Percentiles rank a stretch among this genome's conserved stretches.
Conservation (phyloP, 1,140 invertebrate species). For the Drosophila simulans region DNA sequence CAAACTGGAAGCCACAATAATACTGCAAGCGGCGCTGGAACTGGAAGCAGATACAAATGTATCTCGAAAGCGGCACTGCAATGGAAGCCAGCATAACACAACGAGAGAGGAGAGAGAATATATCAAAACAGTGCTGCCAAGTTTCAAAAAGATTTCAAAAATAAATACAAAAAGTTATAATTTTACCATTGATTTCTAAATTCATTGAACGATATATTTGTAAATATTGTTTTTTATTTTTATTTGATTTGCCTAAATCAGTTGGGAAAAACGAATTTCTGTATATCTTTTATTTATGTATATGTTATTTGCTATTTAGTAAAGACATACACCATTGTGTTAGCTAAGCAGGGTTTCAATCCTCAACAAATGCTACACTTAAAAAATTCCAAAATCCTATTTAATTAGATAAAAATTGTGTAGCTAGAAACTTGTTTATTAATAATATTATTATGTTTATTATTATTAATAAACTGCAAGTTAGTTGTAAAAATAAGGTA, state of each 20-base stretch:
- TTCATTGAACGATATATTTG: too few relatives aligned
- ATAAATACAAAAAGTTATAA: not conserved
- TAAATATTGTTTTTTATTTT: not conserved
- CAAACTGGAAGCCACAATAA: constrained; percentile 47
- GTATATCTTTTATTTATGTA: too few relatives aligned
- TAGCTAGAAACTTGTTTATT: too few relatives aligned
- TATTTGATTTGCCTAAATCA: not conserved
- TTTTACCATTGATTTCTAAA: not conserved
- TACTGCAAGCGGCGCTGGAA: constrained; percentile 41
- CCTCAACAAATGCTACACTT: constrained; percentile 4
- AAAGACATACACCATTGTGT: not conserved
- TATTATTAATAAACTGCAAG: too few relatives aligned
- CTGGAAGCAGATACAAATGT: constrained; percentile 52
- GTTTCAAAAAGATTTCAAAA: not conserved
- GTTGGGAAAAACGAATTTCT: too few relatives aligned
- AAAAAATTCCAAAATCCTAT: constrained; percentile 2
- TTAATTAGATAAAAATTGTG: too few relatives aligned
- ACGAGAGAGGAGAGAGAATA: not conserved
- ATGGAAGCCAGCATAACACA: constrained; percentile 24
- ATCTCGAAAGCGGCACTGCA: constrained; percentile 37
- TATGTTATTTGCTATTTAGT: not conserved
- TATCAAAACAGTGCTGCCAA: constrained; percentile 42
- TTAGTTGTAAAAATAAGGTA: too few relatives aligned
- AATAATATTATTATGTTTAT: too few relatives aligned
- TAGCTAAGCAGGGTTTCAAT: not conserved